Base-by-base conservation (phyloP, 2,113 vertebrate genomes). In the Rhynchomys soricoides region DNA sequence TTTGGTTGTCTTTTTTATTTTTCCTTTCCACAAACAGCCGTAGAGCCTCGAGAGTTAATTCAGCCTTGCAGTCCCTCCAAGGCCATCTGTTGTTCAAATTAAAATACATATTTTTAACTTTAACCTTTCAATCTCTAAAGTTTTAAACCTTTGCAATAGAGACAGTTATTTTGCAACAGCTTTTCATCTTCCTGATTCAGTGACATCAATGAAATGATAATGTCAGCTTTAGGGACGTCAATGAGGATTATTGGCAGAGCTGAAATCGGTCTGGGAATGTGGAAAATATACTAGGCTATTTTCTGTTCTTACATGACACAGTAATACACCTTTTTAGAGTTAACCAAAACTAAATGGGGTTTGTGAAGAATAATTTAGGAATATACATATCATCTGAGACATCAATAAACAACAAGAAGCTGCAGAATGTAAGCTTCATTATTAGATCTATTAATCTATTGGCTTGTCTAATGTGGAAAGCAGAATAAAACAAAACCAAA, bases 41-140 rank as follows among this genome's bases (percentile, higher is more conserved):
- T 93, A 97, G 96, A 96, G 96, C 87, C 96, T 97, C 12, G 94
- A 97, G 98, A 97, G 97, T 97, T 98, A 98, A 98, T 97, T 97
- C 98, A 97, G 97, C 98, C 98, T 93, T 97, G 97, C 96, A 98
- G 97, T 97, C 97, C 97, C 97, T 98, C 97, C 97, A 97, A 95
- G 95, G 97, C 98, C 98, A 98, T 98, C 98, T 98, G 98, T 97
- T 98, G 97, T 98, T 98, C 98, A 98, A 97, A 97, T 98, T 98
- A 97, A 97, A 98, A 98, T 97, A 98, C 96, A 96, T 98, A 98
- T 98, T 98, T 98, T 98, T 98, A 97, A 98, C 98, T 97, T 96
- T 98, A 98, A 98, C 98, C 98, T 98, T 98, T 98, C 98, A 97
- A 97, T 98, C 97, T 97, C 96, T 97, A 96, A 98, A 98, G 98